These are phyloP conservation scores for Sarcophaga peregrina DNA, from an alignment of 1,140 invertebrate genomes.

Conservation along the genomic window DNA sequence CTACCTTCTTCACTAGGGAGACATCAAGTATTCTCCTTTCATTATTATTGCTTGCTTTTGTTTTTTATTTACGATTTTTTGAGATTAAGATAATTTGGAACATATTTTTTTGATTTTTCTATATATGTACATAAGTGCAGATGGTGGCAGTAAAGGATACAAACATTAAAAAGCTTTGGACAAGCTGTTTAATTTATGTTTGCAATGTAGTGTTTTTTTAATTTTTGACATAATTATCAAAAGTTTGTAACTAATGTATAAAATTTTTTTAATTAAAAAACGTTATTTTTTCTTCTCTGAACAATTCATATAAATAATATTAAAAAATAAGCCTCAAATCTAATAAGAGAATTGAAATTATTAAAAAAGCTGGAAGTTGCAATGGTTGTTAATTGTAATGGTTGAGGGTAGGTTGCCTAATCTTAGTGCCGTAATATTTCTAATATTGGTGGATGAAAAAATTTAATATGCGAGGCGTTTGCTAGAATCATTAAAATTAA, in stretches of 20 bases:
- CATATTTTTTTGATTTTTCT: too few species aligned
- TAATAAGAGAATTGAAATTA: constrained; percentile 36
- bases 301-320: neutral
- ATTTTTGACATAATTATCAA: neutral
- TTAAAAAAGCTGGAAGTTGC: neutral
- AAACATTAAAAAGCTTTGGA: too few species aligned
- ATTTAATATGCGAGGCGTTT: constrained; percentile 38
- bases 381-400: too few species aligned
- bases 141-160: too few species aligned
- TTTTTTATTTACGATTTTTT: too few species aligned
- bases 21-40: too few species aligned
- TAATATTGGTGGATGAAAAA: constrained; percentile 1
- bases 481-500: constrained; percentile 36
- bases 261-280: neutral
- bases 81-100: too few species aligned
- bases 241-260: neutral
- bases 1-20: too few species aligned
- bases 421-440: neutral
- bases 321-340: constrained; percentile 8
- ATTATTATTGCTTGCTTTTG: too few species aligned
- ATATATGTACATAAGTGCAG: too few species aligned
- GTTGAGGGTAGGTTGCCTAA: neutral
- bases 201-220: neutral
- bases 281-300: neutral
- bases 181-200: too few species aligned